phyloP scores from a whole-genome alignment of 2,113 vertebrate species.

The Daphoenositta chrysoptera region DNA sequence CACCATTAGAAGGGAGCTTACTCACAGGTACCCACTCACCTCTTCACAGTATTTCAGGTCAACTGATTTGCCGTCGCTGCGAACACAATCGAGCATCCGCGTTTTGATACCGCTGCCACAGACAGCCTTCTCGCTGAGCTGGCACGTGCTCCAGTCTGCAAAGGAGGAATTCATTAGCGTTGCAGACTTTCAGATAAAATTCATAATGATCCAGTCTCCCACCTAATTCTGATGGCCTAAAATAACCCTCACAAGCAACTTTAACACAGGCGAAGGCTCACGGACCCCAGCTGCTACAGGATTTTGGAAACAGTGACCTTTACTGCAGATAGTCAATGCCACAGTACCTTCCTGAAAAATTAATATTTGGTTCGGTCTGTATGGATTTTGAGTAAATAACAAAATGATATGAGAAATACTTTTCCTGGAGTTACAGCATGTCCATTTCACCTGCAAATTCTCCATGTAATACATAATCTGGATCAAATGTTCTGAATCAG shows the following conservation, averaged over 20 bases:
- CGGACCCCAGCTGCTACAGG: rapidly evolving
- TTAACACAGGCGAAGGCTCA: not conserved
- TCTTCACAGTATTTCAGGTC: constrained; percentile 91
- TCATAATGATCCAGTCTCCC: not conserved
- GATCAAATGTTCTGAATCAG: not conserved
- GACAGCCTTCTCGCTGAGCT: constrained; percentile 91
- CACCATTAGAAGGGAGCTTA: not conserved
- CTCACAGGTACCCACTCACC: constrained; percentile 74
- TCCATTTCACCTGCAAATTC: not conserved
- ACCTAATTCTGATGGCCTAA: not conserved
- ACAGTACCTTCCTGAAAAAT: not conserved
- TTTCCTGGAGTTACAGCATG: not conserved
- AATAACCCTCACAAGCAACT: not conserved
- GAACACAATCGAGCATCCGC: constrained; percentile 94
- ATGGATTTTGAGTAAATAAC: not conserved
- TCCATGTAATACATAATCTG: not conserved
- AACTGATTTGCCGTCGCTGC: constrained; percentile 93
- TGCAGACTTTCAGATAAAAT: not conserved
- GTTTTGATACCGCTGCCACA: constrained; percentile 93
- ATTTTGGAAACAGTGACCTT: not conserved
- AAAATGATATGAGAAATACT: not conserved
- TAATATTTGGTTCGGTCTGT: not conserved
- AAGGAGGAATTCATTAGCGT: not conserved
- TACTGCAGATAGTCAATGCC: not conserved
- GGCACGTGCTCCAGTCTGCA: constrained; percentile 97